A percentile compares a stretch with the other conserved stretches of the same genome.
Conservation (phyloP, 2,113 vertebrate genomes). For the Clarias gariepinus region DNA sequence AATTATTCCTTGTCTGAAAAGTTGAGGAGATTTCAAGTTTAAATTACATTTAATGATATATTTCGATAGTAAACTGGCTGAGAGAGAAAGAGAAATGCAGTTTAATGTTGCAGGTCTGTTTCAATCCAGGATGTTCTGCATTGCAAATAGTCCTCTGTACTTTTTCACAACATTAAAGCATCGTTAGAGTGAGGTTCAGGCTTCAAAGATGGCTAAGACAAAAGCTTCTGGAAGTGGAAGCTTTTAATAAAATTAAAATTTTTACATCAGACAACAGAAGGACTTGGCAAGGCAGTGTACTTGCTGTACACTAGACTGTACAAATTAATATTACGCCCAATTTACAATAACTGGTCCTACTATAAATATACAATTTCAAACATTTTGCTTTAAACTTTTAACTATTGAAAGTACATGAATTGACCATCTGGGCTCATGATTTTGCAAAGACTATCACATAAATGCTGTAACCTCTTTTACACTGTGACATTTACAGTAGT, state of each 20-base stretch:
- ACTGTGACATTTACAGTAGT: constrained; percentile 50
- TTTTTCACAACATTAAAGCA: constrained; percentile 45
- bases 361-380: background rate
- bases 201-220: constrained; percentile 42
- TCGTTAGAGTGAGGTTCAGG: constrained; percentile 19
- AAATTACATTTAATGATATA: background rate
- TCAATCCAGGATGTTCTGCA: constrained; percentile 40
- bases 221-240: constrained; percentile 33
- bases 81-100: constrained; percentile 16
- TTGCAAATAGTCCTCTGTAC: constrained; percentile 53
- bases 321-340: background rate
- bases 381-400: background rate
- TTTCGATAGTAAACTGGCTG: background rate
- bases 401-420: background rate
- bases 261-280: constrained; percentile 13
- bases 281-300: background rate
- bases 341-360: background rate
- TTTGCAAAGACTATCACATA: background rate
- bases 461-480: constrained; percentile 28
- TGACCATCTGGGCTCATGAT: background rate
- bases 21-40: background rate
- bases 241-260: constrained; percentile 41
- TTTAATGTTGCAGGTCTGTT: constrained; percentile 24
- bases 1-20: background rate
- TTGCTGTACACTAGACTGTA: background rate